Percentiles rank a stretch among this genome's conserved stretches.
phyloP scores from a whole-genome alignment of 1,140 invertebrate genomes.

The Solenopsis fugax region DNA sequence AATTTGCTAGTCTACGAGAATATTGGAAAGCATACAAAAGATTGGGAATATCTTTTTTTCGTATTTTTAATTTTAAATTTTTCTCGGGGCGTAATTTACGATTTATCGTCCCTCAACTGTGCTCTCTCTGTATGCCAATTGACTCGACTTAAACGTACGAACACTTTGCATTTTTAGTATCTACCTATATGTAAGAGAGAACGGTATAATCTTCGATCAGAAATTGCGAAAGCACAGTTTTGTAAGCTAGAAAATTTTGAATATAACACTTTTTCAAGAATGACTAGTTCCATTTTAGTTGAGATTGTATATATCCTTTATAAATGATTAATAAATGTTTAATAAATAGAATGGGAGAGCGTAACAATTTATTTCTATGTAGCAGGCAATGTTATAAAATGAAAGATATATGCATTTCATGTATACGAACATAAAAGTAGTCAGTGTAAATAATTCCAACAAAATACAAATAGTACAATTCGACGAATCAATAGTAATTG shows the following conservation, averaged over 20 bases:
- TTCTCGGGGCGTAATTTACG: not conserved
- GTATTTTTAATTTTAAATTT: conserved; percentile 4
- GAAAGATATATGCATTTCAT: conserved; percentile 14
- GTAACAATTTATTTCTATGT: conserved; percentile 35
- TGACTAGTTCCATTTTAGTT: conserved; percentile 16
- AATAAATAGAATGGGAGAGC: conserved; percentile 46
- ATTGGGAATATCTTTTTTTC: conserved; percentile 20
- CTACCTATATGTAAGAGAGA: not conserved
- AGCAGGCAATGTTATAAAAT: conserved; percentile 43
- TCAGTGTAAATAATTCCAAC: conserved; percentile 14
- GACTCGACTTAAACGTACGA: not conserved
- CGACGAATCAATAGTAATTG: not conserved
- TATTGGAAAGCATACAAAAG: conserved; percentile 61
- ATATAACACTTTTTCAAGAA: conserved; percentile 2
- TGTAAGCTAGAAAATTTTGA: not conserved
- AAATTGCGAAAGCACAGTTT: conserved; percentile 4
- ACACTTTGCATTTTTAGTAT: conserved; percentile 16
- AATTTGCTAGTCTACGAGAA: conserved; percentile 32
- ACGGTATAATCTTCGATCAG: not conserved
- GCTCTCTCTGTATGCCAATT: not conserved
- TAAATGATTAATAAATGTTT: conserved; percentile 7
- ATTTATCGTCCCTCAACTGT: not conserved
- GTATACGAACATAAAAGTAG: not conserved
- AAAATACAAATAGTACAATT: conserved; percentile 27
- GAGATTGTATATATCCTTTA: not conserved